Evolutionary conservation across 1,140 invertebrate species (phyloP).

Genomic region (Nasonia vitripennis): DNA sequence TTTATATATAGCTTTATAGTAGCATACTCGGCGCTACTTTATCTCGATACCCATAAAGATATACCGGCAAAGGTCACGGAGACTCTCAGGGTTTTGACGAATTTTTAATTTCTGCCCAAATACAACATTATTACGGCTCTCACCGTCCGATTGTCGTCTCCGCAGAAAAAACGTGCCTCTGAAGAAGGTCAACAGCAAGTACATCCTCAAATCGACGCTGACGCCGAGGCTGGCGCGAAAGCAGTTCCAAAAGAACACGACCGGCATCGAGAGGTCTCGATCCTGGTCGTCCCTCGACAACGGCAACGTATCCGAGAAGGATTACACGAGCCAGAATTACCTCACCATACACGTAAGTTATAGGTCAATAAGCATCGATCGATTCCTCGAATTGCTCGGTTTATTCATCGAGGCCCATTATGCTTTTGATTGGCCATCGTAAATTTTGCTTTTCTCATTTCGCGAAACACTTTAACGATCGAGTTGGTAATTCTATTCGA

Average conservation of each 20-base stretch:
- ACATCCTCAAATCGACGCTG: conserved; percentile 88
- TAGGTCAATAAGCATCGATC: no score
- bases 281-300: conserved; percentile 83
- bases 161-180: conserved; percentile 86
- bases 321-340: conserved; percentile 78
- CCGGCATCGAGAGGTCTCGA: conserved; percentile 79
- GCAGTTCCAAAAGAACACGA: conserved; percentile 79
- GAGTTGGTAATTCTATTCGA: no score
- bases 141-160: conserved; percentile 49
- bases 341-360: conserved; percentile 82
- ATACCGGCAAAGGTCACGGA: no score
- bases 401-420: no score
- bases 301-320: conserved; percentile 71
- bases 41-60: no score
- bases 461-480: no score
- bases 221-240: conserved; percentile 84
- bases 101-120: background rate
- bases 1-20: no score
- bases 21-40: no score
- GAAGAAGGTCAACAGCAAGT: conserved; percentile 88
- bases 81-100: no score
- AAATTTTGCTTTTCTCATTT: no score
- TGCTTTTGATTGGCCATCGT: no score
- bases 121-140: background rate
- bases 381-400: no score